phyloP scores from a whole-genome alignment of 2,888 invertebrate genomes.

The Stenolophus ochropezus region DNA sequence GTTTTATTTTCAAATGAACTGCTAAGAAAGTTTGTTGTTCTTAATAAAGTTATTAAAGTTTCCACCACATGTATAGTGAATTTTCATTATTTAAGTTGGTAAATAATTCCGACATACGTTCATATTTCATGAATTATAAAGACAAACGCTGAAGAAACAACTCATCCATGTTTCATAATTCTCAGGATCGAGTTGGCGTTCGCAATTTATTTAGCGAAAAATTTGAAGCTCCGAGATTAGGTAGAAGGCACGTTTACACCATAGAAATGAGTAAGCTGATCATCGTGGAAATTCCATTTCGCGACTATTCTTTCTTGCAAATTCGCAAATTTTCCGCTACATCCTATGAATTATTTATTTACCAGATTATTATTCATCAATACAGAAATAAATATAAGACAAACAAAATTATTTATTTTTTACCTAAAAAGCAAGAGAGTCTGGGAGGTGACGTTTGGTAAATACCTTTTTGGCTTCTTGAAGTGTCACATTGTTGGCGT shows the following conservation, averaged over 20 bases:
- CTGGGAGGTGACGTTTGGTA: too few species aligned
- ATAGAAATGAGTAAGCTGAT: conserved; percentile 15
- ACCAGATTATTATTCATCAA: background rate
- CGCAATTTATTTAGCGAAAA: conserved; percentile 37
- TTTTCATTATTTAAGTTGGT: conserved; percentile 26
- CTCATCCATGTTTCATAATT: conserved; percentile 4
- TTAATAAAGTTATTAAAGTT: conserved; percentile 46
- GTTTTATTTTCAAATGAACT: conserved; percentile 20
- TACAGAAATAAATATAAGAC: background rate
- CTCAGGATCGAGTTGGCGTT: background rate
- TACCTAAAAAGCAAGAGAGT: too few species aligned
- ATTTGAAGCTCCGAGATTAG: conserved; percentile 12
- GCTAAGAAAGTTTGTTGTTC: conserved; percentile 10
- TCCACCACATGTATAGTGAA: conserved; percentile 23
- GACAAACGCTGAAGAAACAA: background rate
- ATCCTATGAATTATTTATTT: background rate
- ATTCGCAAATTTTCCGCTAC: background rate
- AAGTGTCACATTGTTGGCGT: too few species aligned
- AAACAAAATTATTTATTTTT: too few species aligned
- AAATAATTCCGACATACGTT: background rate
- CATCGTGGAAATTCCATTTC: background rate
- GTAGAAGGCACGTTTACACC: conserved; percentile 20
- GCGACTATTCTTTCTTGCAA: background rate
- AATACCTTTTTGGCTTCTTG: too few species aligned
- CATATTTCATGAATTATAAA: background rate